A percentile compares a stretch with the other conserved stretches of the same genome.
These are phyloP conservation scores for Mimumesa dahlbomi DNA, from an alignment of 2,888 invertebrate species.

Conservation along the genomic window DNA sequence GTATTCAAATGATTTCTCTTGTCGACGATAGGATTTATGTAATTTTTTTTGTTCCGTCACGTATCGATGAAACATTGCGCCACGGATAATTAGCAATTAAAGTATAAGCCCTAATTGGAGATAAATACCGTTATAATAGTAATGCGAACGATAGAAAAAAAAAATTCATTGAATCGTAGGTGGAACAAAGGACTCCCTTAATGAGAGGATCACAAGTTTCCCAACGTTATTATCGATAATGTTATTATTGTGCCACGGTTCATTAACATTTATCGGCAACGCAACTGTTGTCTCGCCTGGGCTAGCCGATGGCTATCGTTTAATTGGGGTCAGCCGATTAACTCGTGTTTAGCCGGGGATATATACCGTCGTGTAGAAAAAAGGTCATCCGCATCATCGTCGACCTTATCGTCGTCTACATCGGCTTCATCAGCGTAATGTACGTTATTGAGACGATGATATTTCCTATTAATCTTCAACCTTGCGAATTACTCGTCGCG, in stretches of 20 bases:
- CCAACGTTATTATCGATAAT: conserved; percentile 51
- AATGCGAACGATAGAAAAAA: conserved; percentile 38
- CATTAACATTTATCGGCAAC: conserved; percentile 65
- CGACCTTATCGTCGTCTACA: conserved; percentile 49
- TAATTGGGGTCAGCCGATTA: conserved; percentile 66
- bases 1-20: too few species aligned
- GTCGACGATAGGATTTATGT: too few species aligned
- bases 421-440: conserved; percentile 47
- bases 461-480: conserved; percentile 20
- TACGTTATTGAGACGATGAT: conserved; percentile 42
- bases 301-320: conserved; percentile 62
- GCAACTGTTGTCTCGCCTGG: conserved; percentile 57
- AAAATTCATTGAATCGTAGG: conserved; percentile 44
- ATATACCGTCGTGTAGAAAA: conserved; percentile 20
- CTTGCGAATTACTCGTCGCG: background rate
- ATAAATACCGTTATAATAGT: conserved; percentile 39
- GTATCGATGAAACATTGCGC: too few species aligned
- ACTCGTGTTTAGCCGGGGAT: conserved; percentile 47
- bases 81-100: background rate
- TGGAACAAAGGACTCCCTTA: conserved; percentile 57
- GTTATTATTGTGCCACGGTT: conserved; percentile 54
- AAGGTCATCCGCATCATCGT: conserved; percentile 49
- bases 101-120: conserved; percentile 17
- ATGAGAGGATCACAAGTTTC: conserved; percentile 30
- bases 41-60: too few species aligned